Evolutionary conservation across 1,140 invertebrate genomes (phyloP), one percentile per base, ranked within the genome.

Genomic region (Cydia amplana): DNA sequence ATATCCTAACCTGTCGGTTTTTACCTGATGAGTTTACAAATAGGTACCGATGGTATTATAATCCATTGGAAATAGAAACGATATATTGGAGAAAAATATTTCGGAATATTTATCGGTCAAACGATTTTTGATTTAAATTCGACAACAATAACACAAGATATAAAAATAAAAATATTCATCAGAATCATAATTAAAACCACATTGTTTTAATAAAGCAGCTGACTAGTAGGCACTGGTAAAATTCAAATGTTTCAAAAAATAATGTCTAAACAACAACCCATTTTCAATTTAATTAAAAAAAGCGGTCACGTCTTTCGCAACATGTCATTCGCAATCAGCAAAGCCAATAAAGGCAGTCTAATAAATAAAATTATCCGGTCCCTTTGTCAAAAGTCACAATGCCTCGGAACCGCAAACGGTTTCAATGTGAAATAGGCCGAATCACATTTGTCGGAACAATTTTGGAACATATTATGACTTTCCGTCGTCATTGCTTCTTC

Each of bases 321-420:
- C 55, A 60, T 60, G 55, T 60, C 55, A 60, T 20, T 60, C 55
- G 55, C 55, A 60, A 60, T 60, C 55, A 60, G 55, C 55, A 60
- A 9, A 23, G 9, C 55, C 20, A 60, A 60, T 60, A 60, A 60
- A 60, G 55, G 20, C 55, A 12, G 18, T 23, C 20, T 60, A 23
- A 60, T 60, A 60, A 60, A 60, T 60, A 60, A 60, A 23, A 60
- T 60, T 60, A 60, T 23, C 55, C 55, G 55, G 20, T 23, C 55
- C 55, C 55, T 60, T 60, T 60, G 55, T 20, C 20, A 60, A 23
- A 23, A 60, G 55, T 60, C 23, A 60, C 18, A 23, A 23, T 60
- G 6, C 55, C 12, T 60, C 55, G n/a, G 7, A 60, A 23, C 55
- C 55, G 3, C 20, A 60, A 23, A 60, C 55, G 55, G 7, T 23